Percentiles rank a stretch among this genome's conserved stretches.
These are phyloP conservation scores for Mesochorus sp. DNA, from an alignment of 2,888 invertebrate species.

Conservation along the genomic window DNA sequence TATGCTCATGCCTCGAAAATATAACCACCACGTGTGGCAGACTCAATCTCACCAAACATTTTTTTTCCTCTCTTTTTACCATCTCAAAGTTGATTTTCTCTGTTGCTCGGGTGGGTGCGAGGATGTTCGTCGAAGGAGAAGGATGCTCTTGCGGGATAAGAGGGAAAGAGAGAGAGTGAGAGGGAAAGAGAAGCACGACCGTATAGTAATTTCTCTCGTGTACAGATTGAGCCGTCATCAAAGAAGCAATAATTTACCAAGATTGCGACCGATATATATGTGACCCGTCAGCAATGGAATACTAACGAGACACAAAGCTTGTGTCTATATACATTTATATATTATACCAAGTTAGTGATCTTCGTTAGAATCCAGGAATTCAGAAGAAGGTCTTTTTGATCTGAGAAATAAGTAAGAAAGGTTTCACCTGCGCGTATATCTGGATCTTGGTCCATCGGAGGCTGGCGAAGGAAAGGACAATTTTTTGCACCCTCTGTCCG, in stretches of 20 bases:
- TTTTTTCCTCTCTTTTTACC: conserved; percentile 41
- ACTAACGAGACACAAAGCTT: conserved; percentile 71
- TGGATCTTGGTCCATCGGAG: conserved; percentile 61
- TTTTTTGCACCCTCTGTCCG: conserved; percentile 66
- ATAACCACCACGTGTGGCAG: conserved; percentile 34
- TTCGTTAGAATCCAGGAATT: conserved; percentile 40
- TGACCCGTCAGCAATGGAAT: conserved; percentile 73
- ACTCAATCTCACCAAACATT: conserved; percentile 57
- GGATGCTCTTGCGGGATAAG: not conserved
- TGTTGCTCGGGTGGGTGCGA: not conserved
- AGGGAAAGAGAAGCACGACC: conserved; percentile 44
- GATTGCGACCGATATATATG: conserved; percentile 78
- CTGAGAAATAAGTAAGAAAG: conserved; percentile 56
- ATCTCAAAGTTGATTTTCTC: conserved; percentile 17
- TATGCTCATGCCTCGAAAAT: not conserved
- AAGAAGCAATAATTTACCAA: conserved; percentile 77
- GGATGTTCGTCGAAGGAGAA: not conserved
- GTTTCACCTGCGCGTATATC: conserved; percentile 67
- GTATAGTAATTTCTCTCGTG: conserved; percentile 73
- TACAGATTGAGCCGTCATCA: conserved; percentile 77
- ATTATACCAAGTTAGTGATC: not conserved
- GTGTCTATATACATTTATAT: not conserved
- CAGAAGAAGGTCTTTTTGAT: conserved; percentile 4
- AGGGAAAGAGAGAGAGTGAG: not conserved
- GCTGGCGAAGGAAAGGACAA: conserved; percentile 42